phyloP scores from a whole-genome alignment of 2,113 vertebrate genomes.

The Alaudala cheleensis region DNA sequence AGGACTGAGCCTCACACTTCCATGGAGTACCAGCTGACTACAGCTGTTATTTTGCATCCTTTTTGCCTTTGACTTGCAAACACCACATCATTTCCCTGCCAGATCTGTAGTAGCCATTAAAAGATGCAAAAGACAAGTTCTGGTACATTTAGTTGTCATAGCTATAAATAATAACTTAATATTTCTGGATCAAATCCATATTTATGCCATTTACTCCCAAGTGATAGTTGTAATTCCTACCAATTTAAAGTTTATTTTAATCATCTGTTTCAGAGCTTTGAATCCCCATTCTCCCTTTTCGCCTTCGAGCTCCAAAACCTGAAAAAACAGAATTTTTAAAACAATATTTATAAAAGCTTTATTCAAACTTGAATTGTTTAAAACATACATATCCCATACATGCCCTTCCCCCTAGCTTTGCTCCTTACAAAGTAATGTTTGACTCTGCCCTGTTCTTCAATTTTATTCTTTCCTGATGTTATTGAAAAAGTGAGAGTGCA shows the following conservation, averaged over 20 bases:
- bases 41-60: not conserved
- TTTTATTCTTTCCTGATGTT: not conserved
- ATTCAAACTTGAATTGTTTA: not conserved
- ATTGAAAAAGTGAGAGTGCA: not conserved
- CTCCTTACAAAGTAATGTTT: not conserved
- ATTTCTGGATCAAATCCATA: not conserved
- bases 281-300: constrained; percentile 99
- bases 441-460: not conserved
- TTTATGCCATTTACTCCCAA: constrained; percentile 3
- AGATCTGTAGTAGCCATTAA: not conserved
- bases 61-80: not conserved
- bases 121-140: not conserved
- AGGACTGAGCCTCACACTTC: not conserved
- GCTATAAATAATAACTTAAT: not conserved
- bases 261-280: constrained; percentile 99
- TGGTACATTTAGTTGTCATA: not conserved
- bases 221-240: constrained; percentile 74
- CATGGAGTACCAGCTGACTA: not conserved
- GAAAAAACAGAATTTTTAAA: constrained; percentile 44
- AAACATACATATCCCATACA: not conserved
- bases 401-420: rapidly evolving
- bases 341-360: not conserved
- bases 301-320: constrained; percentile 98
- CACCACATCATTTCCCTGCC: not conserved
- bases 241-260: constrained; percentile 99